phyloP scores from a whole-genome alignment of 2,797 vertebrate species.

The Oreortyx pictus region DNA sequence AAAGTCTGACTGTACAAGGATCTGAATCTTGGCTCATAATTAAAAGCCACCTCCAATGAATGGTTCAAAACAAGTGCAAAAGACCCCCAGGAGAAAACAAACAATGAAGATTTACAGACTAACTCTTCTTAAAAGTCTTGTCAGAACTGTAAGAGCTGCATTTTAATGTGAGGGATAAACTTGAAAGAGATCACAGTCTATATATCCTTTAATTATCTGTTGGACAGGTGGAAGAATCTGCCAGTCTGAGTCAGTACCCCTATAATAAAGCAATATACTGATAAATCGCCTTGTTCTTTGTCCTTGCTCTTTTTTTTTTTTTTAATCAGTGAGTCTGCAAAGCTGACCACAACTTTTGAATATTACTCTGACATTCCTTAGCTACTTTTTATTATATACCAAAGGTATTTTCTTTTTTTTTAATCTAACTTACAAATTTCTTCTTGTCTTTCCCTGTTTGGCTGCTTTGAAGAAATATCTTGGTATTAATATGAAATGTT shows the following conservation, averaged over 20 bases:
- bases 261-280: background rate
- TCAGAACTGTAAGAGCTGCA: slow-evolving; percentile 1
- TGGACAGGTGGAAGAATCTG: background rate
- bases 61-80: slow-evolving; percentile 37
- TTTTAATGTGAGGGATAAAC: background rate
- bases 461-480: background rate
- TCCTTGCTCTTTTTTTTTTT: background rate
- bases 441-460: background rate
- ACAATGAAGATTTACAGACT: slow-evolving; percentile 1
- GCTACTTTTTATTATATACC: background rate
- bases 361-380: background rate
- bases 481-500: background rate
- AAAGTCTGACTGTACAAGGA: slow-evolving; percentile 33
- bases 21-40: slow-evolving; percentile 32
- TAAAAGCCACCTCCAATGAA: slow-evolving; percentile 20
- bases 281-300: background rate
- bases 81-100: slow-evolving; percentile 18
- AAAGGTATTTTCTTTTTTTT: background rate
- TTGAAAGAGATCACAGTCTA: background rate
- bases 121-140: slow-evolving; percentile 2
- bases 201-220: background rate
- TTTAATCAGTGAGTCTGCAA: background rate
- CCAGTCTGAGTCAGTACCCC: background rate
- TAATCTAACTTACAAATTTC: background rate
- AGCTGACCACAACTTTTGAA: background rate